Percentiles rank a stretch among this genome's conserved stretches.
Conservation (phyloP, 2,888 invertebrate species). For the Sphecodes monilicornis region DNA sequence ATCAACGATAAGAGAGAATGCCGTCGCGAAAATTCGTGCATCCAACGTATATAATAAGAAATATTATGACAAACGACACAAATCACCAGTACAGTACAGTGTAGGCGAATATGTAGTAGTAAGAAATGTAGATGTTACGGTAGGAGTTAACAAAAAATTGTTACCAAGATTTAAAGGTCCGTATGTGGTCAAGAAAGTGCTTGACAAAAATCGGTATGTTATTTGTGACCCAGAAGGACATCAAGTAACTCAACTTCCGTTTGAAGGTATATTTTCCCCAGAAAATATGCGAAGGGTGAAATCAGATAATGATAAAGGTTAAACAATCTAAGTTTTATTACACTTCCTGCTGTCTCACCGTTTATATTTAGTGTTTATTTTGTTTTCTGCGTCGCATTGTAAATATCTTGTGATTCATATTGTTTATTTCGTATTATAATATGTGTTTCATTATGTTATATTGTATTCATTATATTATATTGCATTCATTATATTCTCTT, state of each 20-base stretch:
- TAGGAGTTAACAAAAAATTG: neutral
- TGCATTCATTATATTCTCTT: no score
- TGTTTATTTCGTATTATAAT: no score
- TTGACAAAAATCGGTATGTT: neutral
- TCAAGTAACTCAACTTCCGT: neutral
- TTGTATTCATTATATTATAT: no score
- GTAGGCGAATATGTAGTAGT: neutral
- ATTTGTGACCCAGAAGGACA: neutral
- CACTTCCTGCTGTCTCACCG: neutral
- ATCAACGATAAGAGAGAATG: neutral
- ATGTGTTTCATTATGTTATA: no score
- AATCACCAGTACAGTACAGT: neutral
- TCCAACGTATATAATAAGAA: slow-evolving; percentile 14
- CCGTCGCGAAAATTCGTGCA: slow-evolving; percentile 1
- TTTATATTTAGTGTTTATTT: neutral
- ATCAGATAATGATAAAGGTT: neutral
- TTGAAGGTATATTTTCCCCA: neutral
- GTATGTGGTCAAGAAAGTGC: neutral
- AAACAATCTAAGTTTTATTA: no score
- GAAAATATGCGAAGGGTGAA: slow-evolving; percentile 6
- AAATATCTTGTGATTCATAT: no score
- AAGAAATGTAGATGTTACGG: neutral
- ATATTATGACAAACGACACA: slow-evolving; percentile 3
- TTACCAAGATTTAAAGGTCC: neutral
- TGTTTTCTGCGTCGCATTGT: no score